phyloP scores from a whole-genome alignment of 2,888 invertebrate species.

The Cephus sareptanus region DNA sequence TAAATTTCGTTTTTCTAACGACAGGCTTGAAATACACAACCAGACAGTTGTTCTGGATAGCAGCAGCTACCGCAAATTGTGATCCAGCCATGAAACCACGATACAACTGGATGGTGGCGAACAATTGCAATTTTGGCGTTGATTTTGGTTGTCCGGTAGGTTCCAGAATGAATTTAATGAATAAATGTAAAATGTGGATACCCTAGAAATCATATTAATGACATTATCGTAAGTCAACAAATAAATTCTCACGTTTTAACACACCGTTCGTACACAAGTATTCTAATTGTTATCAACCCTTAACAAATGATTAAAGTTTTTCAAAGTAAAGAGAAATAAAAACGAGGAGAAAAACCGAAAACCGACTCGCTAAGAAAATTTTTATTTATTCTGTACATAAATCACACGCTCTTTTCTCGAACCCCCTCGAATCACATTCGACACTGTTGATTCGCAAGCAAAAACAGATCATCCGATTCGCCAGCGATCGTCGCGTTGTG shows the following conservation, averaged over 20 bases:
- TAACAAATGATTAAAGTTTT: not conserved
- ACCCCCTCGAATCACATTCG: not conserved
- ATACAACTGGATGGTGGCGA: conserved; percentile 30
- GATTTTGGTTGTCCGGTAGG: conserved; percentile 28
- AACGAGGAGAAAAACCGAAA: not conserved
- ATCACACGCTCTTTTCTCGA: not conserved
- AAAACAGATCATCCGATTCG: not conserved
- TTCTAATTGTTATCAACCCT: not conserved
- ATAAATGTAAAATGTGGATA: conserved; percentile 33
- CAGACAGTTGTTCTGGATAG: conserved; percentile 33
- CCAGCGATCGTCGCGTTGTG: not conserved
- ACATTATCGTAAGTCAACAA: not conserved
- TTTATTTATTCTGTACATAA: not conserved
- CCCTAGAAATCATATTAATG: conserved; percentile 5
- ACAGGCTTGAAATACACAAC: conserved; percentile 28
- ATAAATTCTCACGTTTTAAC: not conserved
- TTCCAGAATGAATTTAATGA: conserved; percentile 25
- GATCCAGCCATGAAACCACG: conserved; percentile 25
- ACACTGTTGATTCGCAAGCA: not conserved
- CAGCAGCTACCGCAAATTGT: conserved; percentile 27
- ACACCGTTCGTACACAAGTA: not conserved
- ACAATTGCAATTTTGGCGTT: conserved; percentile 24
- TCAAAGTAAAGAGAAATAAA: not conserved
- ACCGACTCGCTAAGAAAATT: not conserved
- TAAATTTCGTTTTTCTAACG: not conserved